Conservation (phyloP, 2,888 invertebrate genomes). For the Ichneumon xanthorius region DNA sequence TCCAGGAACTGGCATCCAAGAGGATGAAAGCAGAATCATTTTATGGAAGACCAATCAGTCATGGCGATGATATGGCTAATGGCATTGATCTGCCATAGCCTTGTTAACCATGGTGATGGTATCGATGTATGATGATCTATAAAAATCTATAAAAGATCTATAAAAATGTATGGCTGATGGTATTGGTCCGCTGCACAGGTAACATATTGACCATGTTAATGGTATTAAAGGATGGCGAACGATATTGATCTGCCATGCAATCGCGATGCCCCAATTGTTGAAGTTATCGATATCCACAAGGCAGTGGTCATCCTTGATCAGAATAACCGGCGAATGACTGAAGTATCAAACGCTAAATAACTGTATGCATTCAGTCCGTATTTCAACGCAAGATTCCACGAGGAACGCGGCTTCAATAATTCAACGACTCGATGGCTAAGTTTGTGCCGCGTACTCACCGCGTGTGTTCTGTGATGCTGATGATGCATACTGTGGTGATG, state of each 20-base stretch:
- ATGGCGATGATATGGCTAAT: too few species aligned
- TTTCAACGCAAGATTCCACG: neutral
- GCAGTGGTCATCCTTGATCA: neutral
- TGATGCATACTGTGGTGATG: constrained; percentile 82
- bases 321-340: neutral
- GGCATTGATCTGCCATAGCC: neutral
- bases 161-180: neutral
- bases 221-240: neutral
- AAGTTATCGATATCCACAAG: neutral
- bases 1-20: neutral
- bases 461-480: constrained; percentile 81
- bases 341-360: constrained; percentile 16
- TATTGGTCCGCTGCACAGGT: neutral
- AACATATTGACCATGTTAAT: neutral
- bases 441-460: constrained; percentile 78
- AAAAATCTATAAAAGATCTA: neutral
- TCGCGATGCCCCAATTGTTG: neutral
- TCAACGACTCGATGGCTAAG: constrained; percentile 23
- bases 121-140: neutral
- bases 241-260: neutral
- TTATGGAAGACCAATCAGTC: neutral
- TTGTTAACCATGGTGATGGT: neutral
- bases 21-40: neutral
- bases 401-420: constrained; percentile 11
- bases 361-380: neutral